Evolutionary conservation across 2,113 vertebrate species (phyloP), one percentile per base, ranked within the genome.

Genomic region (Bos javanicus): DNA sequence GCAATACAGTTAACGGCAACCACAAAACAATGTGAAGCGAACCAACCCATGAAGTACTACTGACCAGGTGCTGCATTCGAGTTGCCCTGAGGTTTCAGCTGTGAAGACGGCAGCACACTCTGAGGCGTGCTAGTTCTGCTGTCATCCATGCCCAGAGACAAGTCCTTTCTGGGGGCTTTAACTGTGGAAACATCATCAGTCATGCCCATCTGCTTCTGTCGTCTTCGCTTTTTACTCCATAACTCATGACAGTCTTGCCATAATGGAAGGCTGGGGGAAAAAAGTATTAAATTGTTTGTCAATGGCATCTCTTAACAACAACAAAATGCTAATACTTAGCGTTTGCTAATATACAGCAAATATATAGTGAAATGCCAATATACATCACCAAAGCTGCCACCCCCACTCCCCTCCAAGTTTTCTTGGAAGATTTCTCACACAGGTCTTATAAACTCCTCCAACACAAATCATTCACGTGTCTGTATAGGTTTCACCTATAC

Each of bases 201-300:
- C 99, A 99, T 99, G 92, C 99, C 99, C 99, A 99, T 99, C 98
- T 99, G 99, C 98, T 99, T 99, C 99, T 99, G 99, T 50, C 99
- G 98, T 97, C 99, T 99, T 3, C 99, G 99, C 74, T 99, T 99
- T 99, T 99, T 99, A 98, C 99, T 99, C 99, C 99, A 99, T 88
- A 99, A 98, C 97, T 99, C 99, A 87, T 99, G 99, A 98, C 99
- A 99, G 99, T 99, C 99, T 98, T 99, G 99, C 99, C 99, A 99
- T 95, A 99, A 99, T 87, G 99, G 99, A 98, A 99, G 99, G 97
- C 99, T 99, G 94, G 46, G 90, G 67, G 97, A 92, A 19, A 67
- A 71, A 85, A 89, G 43, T 19, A 74, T 83, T 87, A 87, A 90
- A 57, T 56, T 88, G 16, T 48, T 82, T 11, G 26, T 94, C 59